Conservation (phyloP, 2,113 vertebrate species). For the Cryptotis parvus region DNA sequence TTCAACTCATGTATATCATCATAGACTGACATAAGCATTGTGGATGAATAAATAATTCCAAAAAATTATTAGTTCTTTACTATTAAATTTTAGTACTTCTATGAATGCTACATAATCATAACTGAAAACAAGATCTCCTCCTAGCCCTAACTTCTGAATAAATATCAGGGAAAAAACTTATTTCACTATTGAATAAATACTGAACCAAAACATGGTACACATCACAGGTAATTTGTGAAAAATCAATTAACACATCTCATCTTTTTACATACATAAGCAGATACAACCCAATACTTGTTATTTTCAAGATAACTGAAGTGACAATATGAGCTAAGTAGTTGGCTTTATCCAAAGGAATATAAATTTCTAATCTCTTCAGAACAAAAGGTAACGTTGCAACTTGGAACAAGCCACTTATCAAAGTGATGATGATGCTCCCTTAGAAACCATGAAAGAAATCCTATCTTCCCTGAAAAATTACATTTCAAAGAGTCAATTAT, state of each 20-base stretch:
- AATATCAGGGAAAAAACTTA: neutral
- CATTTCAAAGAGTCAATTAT: conserved; percentile 15
- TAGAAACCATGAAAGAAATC: neutral
- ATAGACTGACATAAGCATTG: conserved; percentile 16
- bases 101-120: neutral
- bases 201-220: neutral
- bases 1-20: conserved; percentile 41
- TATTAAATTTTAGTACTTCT: conserved; percentile 5
- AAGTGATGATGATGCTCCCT: neutral
- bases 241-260: neutral
- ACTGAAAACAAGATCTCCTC: conserved; percentile 42
- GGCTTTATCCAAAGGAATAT: conserved; percentile 12
- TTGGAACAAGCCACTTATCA: neutral
- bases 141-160: neutral
- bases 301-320: conserved; percentile 41
- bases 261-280: neutral
- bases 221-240: neutral
- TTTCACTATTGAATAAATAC: neutral
- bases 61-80: conserved; percentile 42
- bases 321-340: conserved; percentile 54
- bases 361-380: conserved; percentile 27
- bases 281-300: neutral
- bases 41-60: conserved; percentile 1
- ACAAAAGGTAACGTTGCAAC: neutral
- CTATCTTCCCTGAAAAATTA: neutral